Base-by-base conservation (phyloP, 2,888 invertebrate species). In the Microctonus brassicae region DNA sequence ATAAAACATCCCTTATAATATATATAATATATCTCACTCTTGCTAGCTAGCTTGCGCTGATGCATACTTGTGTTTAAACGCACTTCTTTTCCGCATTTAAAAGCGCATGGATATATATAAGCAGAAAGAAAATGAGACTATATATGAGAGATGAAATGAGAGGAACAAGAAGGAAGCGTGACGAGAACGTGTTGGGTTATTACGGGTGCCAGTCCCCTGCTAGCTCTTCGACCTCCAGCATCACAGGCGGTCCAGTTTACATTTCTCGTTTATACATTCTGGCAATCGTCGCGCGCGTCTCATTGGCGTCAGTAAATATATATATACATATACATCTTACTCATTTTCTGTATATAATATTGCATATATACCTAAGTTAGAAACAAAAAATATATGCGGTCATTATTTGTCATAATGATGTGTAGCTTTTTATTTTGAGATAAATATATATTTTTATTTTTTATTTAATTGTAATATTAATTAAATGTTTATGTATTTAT, bases 181-280 rank as follows among this genome's bases (percentile, higher is more conserved):
- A 78, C 79, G 77, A 80, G 74, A 67, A 72, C 71, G 60, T 78
- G 75, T 77, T 76, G 82, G 76, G 80, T 84, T 84, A 84, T 86
- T 86, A 84, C 81, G 83, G 80, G 76, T 82, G 83, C 82, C 83
- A 84, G 81, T 82, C 79, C 84, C 84, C 81, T 69, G 75, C 75
- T 57, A 84, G 80, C n/a, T 73, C 83, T 78, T 81, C 76, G 79
- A 80, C 83, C 82, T 84, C 82, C 76, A 78, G 74, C 74, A 66
- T 81, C 81, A 76, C 79, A 73, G 82, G 82, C 79, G 79, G 80
- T 78, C 78, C 70, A 53, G 47, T 47, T 47, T 20, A 47, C 47
- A 47, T 47, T 17, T 36, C 36, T 52, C 20, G 20, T 22, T 22
- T 47, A 29, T 68, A 33, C 61, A 76, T 72, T 77, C 77, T 78